Conservation (phyloP, 2,113 vertebrate genomes). For the Natator depressus region DNA sequence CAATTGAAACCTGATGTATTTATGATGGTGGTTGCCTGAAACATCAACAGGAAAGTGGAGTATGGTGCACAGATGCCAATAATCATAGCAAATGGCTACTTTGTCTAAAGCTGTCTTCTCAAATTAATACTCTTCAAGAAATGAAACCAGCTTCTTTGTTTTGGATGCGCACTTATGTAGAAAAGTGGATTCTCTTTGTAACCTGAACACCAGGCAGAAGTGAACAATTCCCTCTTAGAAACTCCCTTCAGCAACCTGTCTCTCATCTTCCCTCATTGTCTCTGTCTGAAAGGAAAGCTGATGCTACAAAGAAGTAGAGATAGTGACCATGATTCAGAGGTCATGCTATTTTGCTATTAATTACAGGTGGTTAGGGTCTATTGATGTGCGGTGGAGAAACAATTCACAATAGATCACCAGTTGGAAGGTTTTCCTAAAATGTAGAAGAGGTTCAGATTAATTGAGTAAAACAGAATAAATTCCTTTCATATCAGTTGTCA, state of each 20-base stretch:
- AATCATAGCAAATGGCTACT: conserved; percentile 19
- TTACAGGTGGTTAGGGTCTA: neutral
- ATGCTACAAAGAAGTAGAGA: neutral
- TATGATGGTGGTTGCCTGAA: neutral
- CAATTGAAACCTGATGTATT: conserved; percentile 41
- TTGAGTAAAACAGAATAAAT: neutral
- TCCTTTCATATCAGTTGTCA: neutral
- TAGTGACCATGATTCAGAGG: neutral
- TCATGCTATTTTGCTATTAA: neutral
- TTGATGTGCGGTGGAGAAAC: neutral
- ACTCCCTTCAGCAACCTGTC: neutral
- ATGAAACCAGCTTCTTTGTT: neutral
- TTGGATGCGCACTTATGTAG: neutral
- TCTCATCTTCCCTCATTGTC: neutral
- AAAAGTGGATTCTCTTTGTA: neutral
- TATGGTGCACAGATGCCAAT: conserved; percentile 22
- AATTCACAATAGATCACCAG: neutral
- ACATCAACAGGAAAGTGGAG: conserved; percentile 29
- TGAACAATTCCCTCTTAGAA: neutral
- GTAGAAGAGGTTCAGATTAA: neutral
- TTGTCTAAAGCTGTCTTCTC: neutral
- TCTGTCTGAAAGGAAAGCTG: neutral
- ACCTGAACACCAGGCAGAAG: neutral
- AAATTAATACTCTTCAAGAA: conserved; percentile 23
- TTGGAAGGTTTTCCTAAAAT: neutral